phyloP scores from a whole-genome alignment of 2,888 invertebrate genomes.

The Matsumyia berberina region DNA sequence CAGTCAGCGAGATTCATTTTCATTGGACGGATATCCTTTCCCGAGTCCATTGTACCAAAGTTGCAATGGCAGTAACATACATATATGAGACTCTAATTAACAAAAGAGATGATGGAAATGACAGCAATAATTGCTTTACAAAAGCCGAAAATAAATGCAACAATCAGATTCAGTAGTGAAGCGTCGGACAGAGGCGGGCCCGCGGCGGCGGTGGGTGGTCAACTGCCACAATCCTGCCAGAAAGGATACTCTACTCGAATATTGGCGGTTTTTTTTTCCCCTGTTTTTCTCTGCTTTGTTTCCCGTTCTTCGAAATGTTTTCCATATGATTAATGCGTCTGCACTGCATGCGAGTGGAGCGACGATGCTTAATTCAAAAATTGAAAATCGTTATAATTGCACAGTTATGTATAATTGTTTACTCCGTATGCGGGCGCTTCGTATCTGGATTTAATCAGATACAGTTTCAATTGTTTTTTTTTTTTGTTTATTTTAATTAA shows the following conservation, averaged over 20 bases:
- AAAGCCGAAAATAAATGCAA: constrained; percentile 76
- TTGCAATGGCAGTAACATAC: constrained; percentile 24
- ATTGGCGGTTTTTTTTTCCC: constrained; percentile 59
- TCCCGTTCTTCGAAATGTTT: constrained; percentile 56
- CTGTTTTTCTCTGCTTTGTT: constrained; percentile 21
- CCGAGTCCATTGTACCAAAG: constrained; percentile 43
- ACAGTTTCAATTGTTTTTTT: constrained; percentile 60
- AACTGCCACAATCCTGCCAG: constrained; percentile 5
- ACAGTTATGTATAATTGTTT: constrained; percentile 44
- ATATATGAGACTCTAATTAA: constrained; percentile 71
- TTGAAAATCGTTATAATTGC: constrained; percentile 72
- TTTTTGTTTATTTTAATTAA: constrained; percentile 52
- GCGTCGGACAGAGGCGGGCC: not conserved
- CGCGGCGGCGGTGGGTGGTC: constrained; percentile 8
- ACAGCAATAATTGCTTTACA: constrained; percentile 77
- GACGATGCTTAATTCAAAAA: constrained; percentile 50
- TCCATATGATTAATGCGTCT: constrained; percentile 76
- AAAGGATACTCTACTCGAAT: constrained; percentile 34
- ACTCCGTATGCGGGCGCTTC: constrained; percentile 41
- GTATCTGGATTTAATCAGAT: constrained; percentile 67
- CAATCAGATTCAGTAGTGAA: constrained; percentile 68
- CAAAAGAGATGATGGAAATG: constrained; percentile 77
- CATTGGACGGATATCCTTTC: constrained; percentile 59
- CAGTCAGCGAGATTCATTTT: constrained; percentile 43
- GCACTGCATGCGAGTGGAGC: constrained; percentile 30